These are phyloP conservation scores for Digitonthophagus gazella DNA, from an alignment of 2,888 invertebrate genomes.

Conservation along the genomic window DNA sequence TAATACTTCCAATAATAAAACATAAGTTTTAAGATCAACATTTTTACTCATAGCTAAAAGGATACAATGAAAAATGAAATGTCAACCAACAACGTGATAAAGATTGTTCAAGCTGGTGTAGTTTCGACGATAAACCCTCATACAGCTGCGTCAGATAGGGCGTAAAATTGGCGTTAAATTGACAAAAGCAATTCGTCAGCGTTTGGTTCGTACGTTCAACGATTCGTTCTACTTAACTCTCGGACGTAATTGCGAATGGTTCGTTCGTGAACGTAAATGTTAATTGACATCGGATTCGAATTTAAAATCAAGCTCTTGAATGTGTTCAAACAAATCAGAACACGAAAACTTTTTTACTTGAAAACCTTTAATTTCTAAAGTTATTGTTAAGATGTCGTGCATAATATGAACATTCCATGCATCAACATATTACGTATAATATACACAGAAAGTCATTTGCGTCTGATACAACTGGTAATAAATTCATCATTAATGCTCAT, in stretches of 20 bases:
- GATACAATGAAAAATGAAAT: too few species aligned
- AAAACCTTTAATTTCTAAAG: too few species aligned
- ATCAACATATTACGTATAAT: too few species aligned
- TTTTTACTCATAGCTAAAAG: too few species aligned
- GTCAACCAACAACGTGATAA: too few species aligned
- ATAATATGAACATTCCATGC: neutral
- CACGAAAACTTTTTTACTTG: too few species aligned
- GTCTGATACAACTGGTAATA: neutral
- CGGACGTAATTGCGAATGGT: neutral
- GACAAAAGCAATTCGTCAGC: neutral
- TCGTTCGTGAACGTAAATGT: neutral
- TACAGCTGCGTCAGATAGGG: neutral
- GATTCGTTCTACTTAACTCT: neutral
- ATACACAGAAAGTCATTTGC: neutral
- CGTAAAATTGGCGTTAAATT: neutral
- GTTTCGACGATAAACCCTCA: neutral
- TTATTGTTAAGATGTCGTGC: neutral
- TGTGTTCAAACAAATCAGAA: too few species aligned
- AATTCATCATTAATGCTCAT: neutral
- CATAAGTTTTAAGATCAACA: too few species aligned
- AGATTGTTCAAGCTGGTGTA: neutral
- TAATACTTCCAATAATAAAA: too few species aligned
- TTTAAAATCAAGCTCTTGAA: too few species aligned
- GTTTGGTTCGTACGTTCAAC: neutral
- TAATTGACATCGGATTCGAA: neutral